These are phyloP conservation scores for Catharus fuscescens DNA, from an alignment of 2,113 vertebrate genomes.

Conservation along the genomic window DNA sequence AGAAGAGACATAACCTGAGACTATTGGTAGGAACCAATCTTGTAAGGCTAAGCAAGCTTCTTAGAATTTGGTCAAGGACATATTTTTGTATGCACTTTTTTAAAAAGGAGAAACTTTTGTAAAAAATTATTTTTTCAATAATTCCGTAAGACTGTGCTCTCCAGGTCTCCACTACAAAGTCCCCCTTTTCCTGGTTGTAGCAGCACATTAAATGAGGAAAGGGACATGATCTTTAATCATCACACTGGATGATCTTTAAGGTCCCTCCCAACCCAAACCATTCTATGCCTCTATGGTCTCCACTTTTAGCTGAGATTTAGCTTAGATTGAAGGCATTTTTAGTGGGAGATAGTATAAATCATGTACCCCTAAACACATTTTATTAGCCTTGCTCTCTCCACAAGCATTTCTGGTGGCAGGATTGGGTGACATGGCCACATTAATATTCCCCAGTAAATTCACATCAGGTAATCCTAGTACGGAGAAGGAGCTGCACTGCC, in stretches of 20 bases:
- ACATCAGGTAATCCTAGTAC: background rate
- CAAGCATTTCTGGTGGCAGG: background rate
- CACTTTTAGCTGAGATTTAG: background rate
- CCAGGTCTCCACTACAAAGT: background rate
- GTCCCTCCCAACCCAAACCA: background rate
- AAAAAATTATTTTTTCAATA: background rate
- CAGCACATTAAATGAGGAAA: background rate
- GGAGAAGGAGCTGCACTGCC: background rate
- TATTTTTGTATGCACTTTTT: background rate
- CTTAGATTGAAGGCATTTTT: background rate
- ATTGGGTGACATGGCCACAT: background rate
- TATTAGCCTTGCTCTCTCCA: background rate
- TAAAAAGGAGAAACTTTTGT: background rate
- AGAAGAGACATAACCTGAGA: rapidly evolving
- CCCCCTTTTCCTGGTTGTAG: background rate
- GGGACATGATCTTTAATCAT: background rate
- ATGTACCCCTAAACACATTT: background rate
- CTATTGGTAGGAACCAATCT: background rate
- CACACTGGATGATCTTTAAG: background rate
- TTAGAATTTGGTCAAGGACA: background rate
- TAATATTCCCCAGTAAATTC: background rate
- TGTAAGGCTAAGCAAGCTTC: background rate
- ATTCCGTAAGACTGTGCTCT: background rate
- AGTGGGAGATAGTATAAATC: background rate
- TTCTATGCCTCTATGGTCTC: background rate